Evolutionary conservation across 2,113 vertebrate genomes (phyloP).

Genomic region (Neodontobutis hainanensis): DNA sequence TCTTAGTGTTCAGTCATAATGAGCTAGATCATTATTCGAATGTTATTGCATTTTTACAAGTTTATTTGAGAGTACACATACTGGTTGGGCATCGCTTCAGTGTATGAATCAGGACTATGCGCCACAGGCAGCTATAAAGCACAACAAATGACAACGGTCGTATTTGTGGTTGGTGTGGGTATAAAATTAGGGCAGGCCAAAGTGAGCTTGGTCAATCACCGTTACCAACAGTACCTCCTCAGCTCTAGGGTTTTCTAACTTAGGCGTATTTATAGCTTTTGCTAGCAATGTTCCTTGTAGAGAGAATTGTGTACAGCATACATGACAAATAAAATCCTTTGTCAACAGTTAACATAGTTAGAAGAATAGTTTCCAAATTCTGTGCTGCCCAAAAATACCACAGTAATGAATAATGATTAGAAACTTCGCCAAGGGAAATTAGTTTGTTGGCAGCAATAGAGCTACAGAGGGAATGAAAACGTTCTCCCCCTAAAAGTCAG

Average conservation of each 20-base stretch:
- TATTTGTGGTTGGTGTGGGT: neutral
- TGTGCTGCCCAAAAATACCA: slow-evolving; percentile 7
- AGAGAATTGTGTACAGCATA: neutral
- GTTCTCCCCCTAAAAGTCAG: neutral
- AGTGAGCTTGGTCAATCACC: slow-evolving; percentile 37
- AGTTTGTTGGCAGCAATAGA: neutral
- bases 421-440: slow-evolving; percentile 4
- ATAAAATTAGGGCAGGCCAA: no score
- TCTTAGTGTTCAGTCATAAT: no score
- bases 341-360: slow-evolving; percentile 27
- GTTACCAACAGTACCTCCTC: slow-evolving; percentile 35
- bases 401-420: slow-evolving; percentile 1
- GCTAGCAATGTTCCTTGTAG: slow-evolving; percentile 25
- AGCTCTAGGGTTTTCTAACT: slow-evolving; percentile 24
- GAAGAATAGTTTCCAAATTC: slow-evolving; percentile 32
- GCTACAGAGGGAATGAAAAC: neutral
- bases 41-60: no score
- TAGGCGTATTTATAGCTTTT: slow-evolving; percentile 57
- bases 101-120: neutral
- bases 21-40: no score
- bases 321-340: slow-evolving; percentile 36
- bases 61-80: no score
- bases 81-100: neutral
- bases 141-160: neutral
- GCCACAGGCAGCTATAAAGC: neutral